Conservation (phyloP, 2,888 invertebrate genomes). For the Agrenia bidenticulata region DNA sequence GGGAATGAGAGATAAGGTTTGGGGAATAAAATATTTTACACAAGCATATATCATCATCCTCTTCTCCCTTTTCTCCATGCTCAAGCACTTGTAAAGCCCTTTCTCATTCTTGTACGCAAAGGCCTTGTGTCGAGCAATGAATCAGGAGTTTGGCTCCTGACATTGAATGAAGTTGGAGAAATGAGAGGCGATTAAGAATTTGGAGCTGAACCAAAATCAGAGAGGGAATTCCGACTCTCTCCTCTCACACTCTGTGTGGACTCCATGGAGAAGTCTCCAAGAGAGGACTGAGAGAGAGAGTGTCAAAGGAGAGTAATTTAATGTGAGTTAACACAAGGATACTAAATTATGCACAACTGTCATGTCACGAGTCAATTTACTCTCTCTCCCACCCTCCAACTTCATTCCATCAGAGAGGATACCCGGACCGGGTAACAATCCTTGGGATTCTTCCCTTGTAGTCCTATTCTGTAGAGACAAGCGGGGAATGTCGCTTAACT, state of each 20-base stretch:
- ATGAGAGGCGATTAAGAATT: constrained; percentile 10
- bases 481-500: no score
- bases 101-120: no score
- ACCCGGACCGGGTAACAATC: not conserved
- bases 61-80: no score
- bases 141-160: not conserved
- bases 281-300: constrained; percentile 5
- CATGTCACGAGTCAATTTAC: constrained; percentile 40
- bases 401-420: not conserved
- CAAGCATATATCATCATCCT: no score
- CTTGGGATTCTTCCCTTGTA: no score
- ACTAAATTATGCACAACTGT: constrained; percentile 42
- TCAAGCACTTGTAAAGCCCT: no score
- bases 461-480: no score
- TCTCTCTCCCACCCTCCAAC: constrained; percentile 16
- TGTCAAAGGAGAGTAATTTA: constrained; percentile 36
- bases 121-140: no score
- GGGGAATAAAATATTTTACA: no score
- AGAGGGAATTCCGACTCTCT: constrained; percentile 19
- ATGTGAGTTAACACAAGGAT: constrained; percentile 33
- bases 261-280: not conserved
- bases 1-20: no score
- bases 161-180: not conserved
- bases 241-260: constrained; percentile 1
- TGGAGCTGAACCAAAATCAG: constrained; percentile 25